These are phyloP conservation scores for Nipponacmea schrenckii DNA, from an alignment of 2,888 invertebrate species.

Conservation along the genomic window DNA sequence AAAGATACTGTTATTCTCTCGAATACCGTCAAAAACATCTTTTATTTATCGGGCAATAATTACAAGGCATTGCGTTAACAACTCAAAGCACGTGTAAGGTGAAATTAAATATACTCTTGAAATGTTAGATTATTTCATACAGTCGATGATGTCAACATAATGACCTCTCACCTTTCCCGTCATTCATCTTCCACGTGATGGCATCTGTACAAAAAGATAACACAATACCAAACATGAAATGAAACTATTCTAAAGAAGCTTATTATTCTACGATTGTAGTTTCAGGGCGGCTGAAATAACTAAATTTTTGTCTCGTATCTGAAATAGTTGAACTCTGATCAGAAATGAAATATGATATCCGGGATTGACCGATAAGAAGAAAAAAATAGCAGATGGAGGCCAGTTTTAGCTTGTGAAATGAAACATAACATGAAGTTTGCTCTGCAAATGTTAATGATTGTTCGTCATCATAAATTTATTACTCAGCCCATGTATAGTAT, in stretches of 20 bases:
- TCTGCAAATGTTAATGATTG: too few species aligned
- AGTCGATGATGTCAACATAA: constrained; percentile 3
- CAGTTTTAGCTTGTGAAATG: too few species aligned
- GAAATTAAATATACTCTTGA: background rate
- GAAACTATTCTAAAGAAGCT: too few species aligned
- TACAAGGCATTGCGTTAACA: background rate
- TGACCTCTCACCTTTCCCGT: background rate
- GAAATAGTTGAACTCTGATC: too few species aligned
- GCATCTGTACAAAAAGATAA: too few species aligned
- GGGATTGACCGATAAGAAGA: background rate
- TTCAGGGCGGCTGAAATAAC: too few species aligned
- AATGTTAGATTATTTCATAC: background rate
- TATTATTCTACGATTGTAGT: too few species aligned
- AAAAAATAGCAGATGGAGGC: background rate
- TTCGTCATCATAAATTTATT: too few species aligned
- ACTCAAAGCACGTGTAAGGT: background rate
- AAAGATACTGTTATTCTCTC: background rate
- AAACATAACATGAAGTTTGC: too few species aligned
- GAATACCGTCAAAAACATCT: background rate
- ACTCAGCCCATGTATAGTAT: too few species aligned
- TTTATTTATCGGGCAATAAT: constrained; percentile 2
- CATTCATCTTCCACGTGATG: background rate
- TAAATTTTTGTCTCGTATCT: too few species aligned
- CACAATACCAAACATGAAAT: too few species aligned
- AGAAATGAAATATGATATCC: background rate